Conservation (phyloP, 2,113 vertebrate species). For the Alectura lathami region DNA sequence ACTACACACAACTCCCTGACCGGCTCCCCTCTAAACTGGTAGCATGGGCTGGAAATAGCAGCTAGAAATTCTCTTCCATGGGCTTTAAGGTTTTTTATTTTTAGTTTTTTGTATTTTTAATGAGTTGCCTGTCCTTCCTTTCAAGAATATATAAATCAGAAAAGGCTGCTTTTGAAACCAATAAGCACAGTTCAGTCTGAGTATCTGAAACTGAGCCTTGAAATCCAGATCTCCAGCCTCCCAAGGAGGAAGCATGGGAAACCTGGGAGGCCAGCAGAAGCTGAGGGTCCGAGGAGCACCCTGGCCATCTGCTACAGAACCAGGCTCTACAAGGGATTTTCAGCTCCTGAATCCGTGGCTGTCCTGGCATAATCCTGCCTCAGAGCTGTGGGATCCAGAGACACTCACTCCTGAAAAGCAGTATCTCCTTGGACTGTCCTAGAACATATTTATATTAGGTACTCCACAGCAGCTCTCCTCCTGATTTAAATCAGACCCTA, state of each 20-base stretch:
- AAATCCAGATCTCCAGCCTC: neutral
- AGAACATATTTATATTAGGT: neutral
- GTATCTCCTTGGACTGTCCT: neutral
- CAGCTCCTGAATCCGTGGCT: neutral
- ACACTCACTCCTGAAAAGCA: neutral
- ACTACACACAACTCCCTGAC: rapidly evolving
- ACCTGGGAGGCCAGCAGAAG: neutral
- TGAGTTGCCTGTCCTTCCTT: neutral
- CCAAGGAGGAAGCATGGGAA: neutral
- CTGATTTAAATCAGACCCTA: neutral
- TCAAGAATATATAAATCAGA: neutral
- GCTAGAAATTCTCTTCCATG: neutral
- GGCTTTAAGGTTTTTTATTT: neutral
- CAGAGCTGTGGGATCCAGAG: neutral
- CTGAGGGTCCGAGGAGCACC: rapidly evolving
- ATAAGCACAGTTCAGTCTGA: neutral
- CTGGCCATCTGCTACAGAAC: neutral
- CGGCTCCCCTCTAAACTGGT: neutral
- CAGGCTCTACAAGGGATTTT: neutral
- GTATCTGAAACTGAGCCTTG: neutral
- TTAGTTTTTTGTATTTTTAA: neutral
- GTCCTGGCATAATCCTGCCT: neutral
- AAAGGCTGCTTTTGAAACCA: neutral
- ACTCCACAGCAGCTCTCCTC: neutral
- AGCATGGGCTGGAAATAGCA: neutral